Base-by-base conservation (phyloP, 2,888 invertebrate genomes). In the Gisinianus flammeolus region DNA sequence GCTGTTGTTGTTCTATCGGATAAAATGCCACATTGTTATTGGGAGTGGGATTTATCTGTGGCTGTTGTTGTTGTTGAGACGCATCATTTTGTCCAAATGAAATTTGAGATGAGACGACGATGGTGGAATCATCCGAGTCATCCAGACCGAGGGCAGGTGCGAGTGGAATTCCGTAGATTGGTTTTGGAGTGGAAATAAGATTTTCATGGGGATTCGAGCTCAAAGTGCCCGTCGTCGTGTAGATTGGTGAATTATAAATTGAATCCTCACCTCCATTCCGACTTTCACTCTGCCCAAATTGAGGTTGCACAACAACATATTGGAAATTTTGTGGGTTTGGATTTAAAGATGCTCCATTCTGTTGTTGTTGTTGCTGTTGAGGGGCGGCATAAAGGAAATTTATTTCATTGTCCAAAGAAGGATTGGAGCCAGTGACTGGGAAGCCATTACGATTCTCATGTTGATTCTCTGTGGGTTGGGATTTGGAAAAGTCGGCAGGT, bases 131-230 rank as follows among this genome's bases (percentile, higher is more conserved):
- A 52, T 54, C 64, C 0, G 31, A 33, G 33, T 19, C 80, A 26
- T 82, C 81, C 28, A 80, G 79, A 24, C 81, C 79, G 26, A 83
- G 79, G 30, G 79, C 83, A n/a, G 84, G 84, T 24, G 83, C 84
- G 4, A 83, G 76, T 31, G 84, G 84, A 22, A 83, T 74, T 2
- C 84, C 84, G 62, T 84, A 84, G 35, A 83, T 54, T 4, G 84
- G 82, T 56, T 79, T 79, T 33, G 82, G 82, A 33, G 77, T 54
- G 26, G 58, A 24, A 31, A 35, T 30, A 2, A 31, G 26, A 52
- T 64, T 71, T 16, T n/a, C 54, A 12, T 31, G 30, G 19, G 58
- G 2, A 62, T 30, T 30, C 19, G 33, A 33, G 22, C 16, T 66
- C 2, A 26, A 19, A 26, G 12, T 1, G 2, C 62, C 62, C 12